These are phyloP conservation scores for Tupaia chinensis DNA, from an alignment of 2,113 vertebrate species.

Conservation along the genomic window DNA sequence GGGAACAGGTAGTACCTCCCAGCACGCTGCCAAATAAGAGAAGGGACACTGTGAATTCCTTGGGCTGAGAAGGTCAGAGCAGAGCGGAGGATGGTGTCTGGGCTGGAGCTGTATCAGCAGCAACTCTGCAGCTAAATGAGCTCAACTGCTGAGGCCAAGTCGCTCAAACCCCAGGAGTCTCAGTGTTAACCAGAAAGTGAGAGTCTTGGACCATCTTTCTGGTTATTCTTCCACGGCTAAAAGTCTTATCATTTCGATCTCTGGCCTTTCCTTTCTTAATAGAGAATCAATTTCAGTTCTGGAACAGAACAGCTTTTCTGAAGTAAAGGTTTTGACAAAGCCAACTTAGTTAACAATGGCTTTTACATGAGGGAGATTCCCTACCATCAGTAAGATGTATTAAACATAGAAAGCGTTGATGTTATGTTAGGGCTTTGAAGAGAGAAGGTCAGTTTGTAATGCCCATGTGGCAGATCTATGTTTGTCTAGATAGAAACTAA, in stretches of 20 bases:
- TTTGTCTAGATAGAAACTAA: background rate
- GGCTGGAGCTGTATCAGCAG: background rate
- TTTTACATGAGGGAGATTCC: background rate
- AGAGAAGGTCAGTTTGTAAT: background rate
- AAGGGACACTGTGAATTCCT: background rate
- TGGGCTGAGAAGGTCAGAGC: background rate
- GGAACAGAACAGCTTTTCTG: background rate
- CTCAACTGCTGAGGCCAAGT: background rate
- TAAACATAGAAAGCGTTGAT: background rate
- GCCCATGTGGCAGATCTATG: background rate
- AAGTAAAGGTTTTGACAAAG: background rate
- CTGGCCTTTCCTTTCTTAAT: background rate
- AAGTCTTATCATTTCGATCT: background rate
- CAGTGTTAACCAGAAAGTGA: background rate
- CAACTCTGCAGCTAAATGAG: background rate
- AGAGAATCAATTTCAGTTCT: slow-evolving; percentile 21
- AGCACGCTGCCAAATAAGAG: background rate
- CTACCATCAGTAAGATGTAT: background rate
- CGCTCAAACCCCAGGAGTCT: background rate
- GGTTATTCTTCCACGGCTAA: background rate
- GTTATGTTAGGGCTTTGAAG: background rate
- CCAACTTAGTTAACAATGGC: background rate
- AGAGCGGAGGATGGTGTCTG: background rate
- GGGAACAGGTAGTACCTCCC: slow-evolving; percentile 1
- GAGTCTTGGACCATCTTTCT: background rate